Conservation (phyloP, 2,113 vertebrate species). For the Arizona elegans region DNA sequence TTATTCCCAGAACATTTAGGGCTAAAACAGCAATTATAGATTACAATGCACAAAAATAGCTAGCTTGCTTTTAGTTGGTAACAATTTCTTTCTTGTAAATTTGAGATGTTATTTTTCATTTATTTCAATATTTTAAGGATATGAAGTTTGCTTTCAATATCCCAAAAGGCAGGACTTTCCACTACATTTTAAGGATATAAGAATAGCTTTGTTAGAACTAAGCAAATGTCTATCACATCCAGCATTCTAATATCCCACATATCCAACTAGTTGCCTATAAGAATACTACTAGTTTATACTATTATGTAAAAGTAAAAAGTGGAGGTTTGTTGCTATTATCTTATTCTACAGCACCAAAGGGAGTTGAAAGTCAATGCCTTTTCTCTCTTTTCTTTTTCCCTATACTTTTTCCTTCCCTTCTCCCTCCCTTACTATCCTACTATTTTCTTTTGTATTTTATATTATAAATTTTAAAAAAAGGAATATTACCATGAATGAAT, state of each 20-base stretch:
- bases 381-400: not conserved
- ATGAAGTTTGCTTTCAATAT: not conserved
- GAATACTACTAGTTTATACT: not conserved
- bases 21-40: constrained; percentile 36
- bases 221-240: not conserved
- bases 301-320: not conserved
- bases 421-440: no score
- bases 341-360: not conserved
- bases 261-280: not conserved
- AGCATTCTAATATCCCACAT: not conserved
- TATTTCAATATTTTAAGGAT: constrained; percentile 25
- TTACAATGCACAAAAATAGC: constrained; percentile 10
- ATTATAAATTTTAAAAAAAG: not conserved
- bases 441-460: not conserved
- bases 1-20: constrained; percentile 22
- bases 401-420: not conserved
- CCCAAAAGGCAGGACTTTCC: not conserved
- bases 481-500: not conserved
- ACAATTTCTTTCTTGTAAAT: not conserved
- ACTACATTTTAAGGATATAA: not conserved
- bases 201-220: not conserved
- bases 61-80: constrained; percentile 1
- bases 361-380: not conserved
- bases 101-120: not conserved
- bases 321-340: not conserved